These are phyloP conservation scores for Chloropsis hardwickii DNA, from an alignment of 2,113 vertebrate species.

Conservation along the genomic window DNA sequence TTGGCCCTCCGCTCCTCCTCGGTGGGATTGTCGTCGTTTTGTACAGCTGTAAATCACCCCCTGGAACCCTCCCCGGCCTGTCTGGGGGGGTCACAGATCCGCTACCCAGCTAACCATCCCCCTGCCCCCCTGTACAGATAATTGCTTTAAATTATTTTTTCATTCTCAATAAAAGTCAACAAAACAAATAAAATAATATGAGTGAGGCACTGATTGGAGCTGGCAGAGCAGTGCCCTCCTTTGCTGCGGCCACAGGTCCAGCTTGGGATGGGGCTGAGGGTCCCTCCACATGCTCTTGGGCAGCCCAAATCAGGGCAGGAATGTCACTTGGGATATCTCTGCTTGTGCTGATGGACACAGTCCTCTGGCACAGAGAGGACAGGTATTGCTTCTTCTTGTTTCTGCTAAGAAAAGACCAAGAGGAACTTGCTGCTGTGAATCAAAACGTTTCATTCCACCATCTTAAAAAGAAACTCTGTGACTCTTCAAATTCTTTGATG, in stretches of 20 bases:
- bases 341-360: not conserved
- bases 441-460: not conserved
- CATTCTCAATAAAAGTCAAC: slow-evolving; percentile 71
- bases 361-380: not conserved
- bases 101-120: not conserved
- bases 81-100: not conserved
- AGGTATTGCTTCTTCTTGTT: not conserved
- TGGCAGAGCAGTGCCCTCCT: not conserved
- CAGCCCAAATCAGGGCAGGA: not conserved
- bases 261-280: not conserved
- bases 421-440: not conserved
- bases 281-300: not conserved
- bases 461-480: not conserved
- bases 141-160: slow-evolving; percentile 78
- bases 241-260: not conserved
- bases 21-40: slow-evolving; percentile 46
- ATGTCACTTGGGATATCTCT: not conserved
- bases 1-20: not conserved
- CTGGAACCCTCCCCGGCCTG: not conserved
- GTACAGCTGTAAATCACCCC: slow-evolving; percentile 26
- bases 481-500: not conserved
- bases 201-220: not conserved
- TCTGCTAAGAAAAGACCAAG: not conserved
- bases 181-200: slow-evolving; percentile 42
- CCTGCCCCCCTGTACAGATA: slow-evolving; percentile 57